A percentile compares a stretch with the other conserved stretches of the same genome.
Conservation (phyloP, 2,797 vertebrate species). For the Ctenosaura bakeri region DNA sequence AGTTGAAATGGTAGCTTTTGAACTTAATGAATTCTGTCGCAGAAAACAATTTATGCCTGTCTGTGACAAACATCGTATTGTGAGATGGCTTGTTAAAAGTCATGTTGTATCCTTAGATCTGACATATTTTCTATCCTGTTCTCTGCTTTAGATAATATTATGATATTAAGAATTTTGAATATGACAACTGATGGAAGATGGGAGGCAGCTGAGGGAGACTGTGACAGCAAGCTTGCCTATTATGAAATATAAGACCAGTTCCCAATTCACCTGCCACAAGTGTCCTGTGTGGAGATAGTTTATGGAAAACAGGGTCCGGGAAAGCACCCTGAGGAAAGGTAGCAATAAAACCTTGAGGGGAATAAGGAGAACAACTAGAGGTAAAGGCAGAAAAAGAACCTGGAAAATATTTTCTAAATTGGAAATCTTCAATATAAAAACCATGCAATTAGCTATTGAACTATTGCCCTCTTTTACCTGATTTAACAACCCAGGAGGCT, state of each 20-base stretch:
- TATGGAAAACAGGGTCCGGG: background rate
- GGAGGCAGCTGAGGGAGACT: background rate
- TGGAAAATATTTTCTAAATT: background rate
- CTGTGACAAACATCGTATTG: background rate
- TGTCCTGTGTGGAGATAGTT: background rate
- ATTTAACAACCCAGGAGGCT: constrained; percentile 6
- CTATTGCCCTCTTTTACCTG: constrained; percentile 15
- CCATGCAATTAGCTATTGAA: background rate
- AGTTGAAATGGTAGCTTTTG: constrained; percentile 1
- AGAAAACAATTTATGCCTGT: constrained; percentile 1
- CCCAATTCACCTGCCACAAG: background rate
- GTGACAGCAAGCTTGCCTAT: background rate
- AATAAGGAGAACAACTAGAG: background rate
- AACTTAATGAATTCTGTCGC: background rate
- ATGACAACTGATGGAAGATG: background rate
- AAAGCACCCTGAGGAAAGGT: background rate
- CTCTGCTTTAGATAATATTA: background rate
- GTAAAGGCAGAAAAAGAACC: background rate
- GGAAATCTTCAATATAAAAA: background rate
- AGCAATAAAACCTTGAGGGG: background rate
- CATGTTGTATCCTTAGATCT: background rate
- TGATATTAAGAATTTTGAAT: constrained; percentile 1
- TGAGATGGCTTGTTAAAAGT: constrained; percentile 11
- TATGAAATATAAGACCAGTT: background rate
- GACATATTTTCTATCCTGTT: background rate